A percentile compares a stretch with the other conserved stretches of the same genome.
Evolutionary conservation across 2,113 vertebrate species (phyloP).

Genomic region (Nesoenas mayeri): DNA sequence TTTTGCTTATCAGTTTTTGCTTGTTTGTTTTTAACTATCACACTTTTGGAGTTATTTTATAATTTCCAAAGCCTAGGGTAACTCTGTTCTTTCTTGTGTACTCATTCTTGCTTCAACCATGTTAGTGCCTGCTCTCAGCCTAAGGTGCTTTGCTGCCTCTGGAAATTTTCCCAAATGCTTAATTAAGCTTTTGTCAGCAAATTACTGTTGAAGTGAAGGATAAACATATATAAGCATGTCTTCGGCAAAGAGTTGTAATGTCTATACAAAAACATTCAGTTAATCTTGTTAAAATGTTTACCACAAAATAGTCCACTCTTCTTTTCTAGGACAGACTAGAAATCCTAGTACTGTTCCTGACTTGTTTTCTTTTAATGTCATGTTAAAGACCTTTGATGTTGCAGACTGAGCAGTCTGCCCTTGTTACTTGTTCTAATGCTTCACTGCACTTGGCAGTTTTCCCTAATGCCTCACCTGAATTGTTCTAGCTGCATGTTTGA

Average conservation of each 20-base stretch:
- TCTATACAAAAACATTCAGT: too few relatives aligned
- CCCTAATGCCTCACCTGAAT: neutral
- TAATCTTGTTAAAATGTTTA: neutral
- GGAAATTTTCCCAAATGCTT: neutral
- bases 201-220: neutral
- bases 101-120: neutral
- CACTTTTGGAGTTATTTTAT: rapidly evolving
- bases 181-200: neutral
- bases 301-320: neutral
- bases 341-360: neutral
- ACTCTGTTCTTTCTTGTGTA: neutral
- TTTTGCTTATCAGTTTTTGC: neutral
- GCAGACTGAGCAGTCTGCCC: neutral
- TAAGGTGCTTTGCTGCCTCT: neutral
- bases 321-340: neutral
- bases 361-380: rapidly evolving
- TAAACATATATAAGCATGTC: neutral
- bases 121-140: neutral
- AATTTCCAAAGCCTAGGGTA: neutral
- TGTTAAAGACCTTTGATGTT: neutral
- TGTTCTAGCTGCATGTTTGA: neutral
- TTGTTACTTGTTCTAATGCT: neutral
- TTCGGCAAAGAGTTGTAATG: neutral
- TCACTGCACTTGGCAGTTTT: neutral
- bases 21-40: neutral